phyloP scores from a whole-genome alignment of 2,888 invertebrate genomes.

The Sphinx pinastri region DNA sequence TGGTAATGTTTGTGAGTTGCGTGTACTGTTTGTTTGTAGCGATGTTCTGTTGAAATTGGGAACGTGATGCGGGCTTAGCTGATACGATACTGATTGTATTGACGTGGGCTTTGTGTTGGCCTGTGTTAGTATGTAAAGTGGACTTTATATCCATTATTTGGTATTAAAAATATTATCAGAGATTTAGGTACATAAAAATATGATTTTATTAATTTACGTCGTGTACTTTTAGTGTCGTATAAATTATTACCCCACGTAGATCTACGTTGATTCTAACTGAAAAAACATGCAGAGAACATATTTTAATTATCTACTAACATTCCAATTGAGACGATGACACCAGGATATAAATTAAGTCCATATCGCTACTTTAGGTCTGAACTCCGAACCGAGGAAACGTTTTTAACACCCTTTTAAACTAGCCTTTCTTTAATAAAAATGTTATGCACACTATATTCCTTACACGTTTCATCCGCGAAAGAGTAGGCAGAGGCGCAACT shows the following conservation, averaged over 20 bases:
- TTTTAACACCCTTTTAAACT: not conserved
- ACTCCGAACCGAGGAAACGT: not conserved
- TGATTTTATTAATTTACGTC: no score
- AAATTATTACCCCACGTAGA: no score
- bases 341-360: no score
- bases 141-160: not conserved
- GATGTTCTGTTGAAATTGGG: constrained; percentile 37
- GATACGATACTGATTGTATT: constrained; percentile 9
- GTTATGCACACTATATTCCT: no score
- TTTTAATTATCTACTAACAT: no score
- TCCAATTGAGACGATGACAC: no score
- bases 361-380: no score
- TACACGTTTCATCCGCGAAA: no score
- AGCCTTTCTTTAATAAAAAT: not conserved
- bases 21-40: constrained; percentile 29
- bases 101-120: not conserved
- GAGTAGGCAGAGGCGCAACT: no score
- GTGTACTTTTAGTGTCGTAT: no score
- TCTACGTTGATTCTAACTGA: not conserved
- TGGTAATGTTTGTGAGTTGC: constrained; percentile 44
- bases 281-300: not conserved
- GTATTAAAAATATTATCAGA: not conserved
- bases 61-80: constrained; percentile 49
- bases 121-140: not conserved
- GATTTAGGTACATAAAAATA: not conserved